Percentiles rank a stretch among this genome's conserved stretches.
These are phyloP conservation scores for Cistogaster globosa DNA, from an alignment of 2,888 invertebrate genomes.

Conservation along the genomic window DNA sequence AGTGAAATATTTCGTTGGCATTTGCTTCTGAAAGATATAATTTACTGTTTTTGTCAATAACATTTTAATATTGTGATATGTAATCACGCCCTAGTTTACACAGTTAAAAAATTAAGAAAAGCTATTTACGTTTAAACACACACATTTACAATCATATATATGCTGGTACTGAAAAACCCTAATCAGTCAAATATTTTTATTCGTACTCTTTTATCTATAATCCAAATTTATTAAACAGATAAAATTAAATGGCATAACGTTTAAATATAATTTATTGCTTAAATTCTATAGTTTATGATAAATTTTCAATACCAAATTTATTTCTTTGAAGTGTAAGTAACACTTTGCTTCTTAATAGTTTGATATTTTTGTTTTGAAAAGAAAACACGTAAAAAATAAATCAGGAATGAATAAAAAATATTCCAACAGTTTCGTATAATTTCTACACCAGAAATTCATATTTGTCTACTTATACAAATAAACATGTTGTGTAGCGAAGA, in stretches of 20 bases:
- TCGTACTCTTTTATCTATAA: not conserved
- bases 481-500: not conserved
- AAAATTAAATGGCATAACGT: not conserved
- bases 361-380: not conserved
- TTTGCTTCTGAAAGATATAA: no score
- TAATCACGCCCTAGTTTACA: no score
- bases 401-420: not conserved
- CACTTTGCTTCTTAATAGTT: not conserved
- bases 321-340: slow-evolving; percentile 37
- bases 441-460: slow-evolving; percentile 44
- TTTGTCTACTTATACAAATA: slow-evolving; percentile 27
- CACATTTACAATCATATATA: no score
- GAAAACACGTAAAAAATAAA: slow-evolving; percentile 1
- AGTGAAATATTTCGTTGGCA: no score
- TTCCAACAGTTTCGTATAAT: slow-evolving; percentile 23
- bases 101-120: no score
- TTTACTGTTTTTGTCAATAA: no score
- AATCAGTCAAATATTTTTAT: slow-evolving; percentile 34
- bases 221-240: not conserved
- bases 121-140: no score
- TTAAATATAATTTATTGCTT: slow-evolving; percentile 47
- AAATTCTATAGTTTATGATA: slow-evolving; percentile 45
- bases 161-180: not conserved
- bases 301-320: slow-evolving; percentile 12
- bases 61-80: no score